Percentiles rank a stretch among this genome's conserved stretches.
Evolutionary conservation across 1,140 invertebrate genomes (phyloP).

Genomic region (Solenopsis fugax): DNA sequence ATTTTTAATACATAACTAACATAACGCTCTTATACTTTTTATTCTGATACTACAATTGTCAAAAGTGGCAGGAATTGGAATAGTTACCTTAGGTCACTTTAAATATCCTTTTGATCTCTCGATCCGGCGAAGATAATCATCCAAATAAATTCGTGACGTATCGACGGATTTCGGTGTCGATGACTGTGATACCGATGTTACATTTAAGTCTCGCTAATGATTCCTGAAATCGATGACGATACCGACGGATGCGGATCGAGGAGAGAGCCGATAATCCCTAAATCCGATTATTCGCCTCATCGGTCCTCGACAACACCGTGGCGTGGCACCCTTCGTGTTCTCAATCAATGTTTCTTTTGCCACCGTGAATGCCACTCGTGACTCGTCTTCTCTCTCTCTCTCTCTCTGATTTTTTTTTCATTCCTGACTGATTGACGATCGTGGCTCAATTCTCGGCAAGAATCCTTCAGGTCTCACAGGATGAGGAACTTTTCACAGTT

Average conservation of each 20-base stretch:
- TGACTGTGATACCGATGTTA: constrained; percentile 27
- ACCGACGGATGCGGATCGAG: constrained; percentile 58
- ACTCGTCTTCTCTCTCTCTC: constrained; percentile 38
- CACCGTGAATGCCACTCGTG: constrained; percentile 39
- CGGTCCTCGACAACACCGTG: constrained; percentile 82
- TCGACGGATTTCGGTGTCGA: not conserved
- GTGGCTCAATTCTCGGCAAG: not conserved
- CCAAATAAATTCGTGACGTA: not conserved
- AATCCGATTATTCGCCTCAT: constrained; percentile 86
- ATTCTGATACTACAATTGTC: too few species aligned
- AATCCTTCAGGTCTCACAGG: not conserved
- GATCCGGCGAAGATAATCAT: not conserved
- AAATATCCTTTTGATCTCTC: not conserved
- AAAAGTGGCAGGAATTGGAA: too few species aligned
- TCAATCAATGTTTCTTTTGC: constrained; percentile 78
- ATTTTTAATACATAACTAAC: too few species aligned
- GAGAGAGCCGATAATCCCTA: constrained; percentile 82
- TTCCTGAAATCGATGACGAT: constrained; percentile 72
- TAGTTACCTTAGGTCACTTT: not conserved
- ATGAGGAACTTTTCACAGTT: not conserved
- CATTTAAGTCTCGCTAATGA: constrained; percentile 72
- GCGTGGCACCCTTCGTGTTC: constrained; percentile 76
- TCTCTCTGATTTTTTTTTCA: not conserved
- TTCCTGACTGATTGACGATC: constrained; percentile 10
- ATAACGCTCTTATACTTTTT: too few species aligned